Percentiles rank a stretch among this genome's conserved stretches.
phyloP scores from a whole-genome alignment of 2,888 invertebrate species.

The Euphydryas editha region DNA sequence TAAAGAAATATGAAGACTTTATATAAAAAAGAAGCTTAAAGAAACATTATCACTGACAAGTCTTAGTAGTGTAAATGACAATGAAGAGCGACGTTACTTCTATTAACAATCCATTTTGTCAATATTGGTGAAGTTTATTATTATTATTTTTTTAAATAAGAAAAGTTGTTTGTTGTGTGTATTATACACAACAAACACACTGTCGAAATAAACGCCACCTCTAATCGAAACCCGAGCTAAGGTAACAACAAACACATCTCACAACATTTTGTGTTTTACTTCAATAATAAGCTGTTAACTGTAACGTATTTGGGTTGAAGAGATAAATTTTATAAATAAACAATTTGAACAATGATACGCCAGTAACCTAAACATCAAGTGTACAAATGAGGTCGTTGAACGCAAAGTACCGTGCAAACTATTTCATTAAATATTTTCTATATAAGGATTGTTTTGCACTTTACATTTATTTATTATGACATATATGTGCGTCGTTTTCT shows the following conservation, averaged over 20 bases:
- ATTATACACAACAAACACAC: background rate
- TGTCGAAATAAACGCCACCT: background rate
- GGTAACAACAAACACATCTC: background rate
- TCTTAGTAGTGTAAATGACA: no score
- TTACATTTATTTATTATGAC: background rate
- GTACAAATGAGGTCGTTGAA: constrained; percentile 12
- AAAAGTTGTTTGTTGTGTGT: background rate
- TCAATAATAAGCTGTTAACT: constrained; percentile 6
- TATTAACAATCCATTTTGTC: no score
- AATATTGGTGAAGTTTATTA: no score
- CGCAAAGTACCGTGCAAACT: constrained; percentile 10
- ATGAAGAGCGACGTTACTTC: no score
- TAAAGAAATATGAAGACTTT: no score
- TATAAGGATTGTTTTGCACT: background rate
- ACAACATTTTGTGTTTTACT: background rate
- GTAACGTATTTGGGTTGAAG: background rate
- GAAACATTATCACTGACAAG: no score
- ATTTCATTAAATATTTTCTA: constrained; percentile 6
- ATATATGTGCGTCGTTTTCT: background rate
- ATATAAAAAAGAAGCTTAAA: no score
- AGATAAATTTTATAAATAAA: constrained; percentile 21
- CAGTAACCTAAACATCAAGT: constrained; percentile 12
- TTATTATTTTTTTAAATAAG: background rate
- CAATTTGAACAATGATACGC: constrained; percentile 21
- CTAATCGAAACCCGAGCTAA: background rate